These are phyloP conservation scores for Caenorhabditis drosophilae DNA, from an alignment of 2,888 invertebrate genomes.

Conservation along the genomic window DNA sequence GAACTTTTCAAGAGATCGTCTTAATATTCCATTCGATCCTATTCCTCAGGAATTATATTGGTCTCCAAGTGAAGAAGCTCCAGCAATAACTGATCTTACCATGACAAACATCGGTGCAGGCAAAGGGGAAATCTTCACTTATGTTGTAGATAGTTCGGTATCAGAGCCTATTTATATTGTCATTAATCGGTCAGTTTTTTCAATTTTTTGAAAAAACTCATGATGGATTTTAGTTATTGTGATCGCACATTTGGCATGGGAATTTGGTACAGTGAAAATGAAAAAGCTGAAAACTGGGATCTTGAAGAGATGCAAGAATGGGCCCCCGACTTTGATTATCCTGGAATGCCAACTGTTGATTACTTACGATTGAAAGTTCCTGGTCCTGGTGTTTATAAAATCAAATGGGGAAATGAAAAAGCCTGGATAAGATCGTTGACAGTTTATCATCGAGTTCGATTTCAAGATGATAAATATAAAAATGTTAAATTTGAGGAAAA, in stretches of 20 bases:
- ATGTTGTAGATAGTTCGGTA: slow-evolving; percentile 34
- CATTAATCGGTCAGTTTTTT: slow-evolving; percentile 43
- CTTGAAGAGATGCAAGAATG: slow-evolving; percentile 48
- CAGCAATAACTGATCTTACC: slow-evolving; percentile 38
- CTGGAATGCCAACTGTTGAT: slow-evolving; percentile 61
- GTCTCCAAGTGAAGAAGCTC: slow-evolving; percentile 43
- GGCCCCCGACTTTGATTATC: slow-evolving; percentile 52
- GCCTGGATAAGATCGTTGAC: slow-evolving; percentile 57
- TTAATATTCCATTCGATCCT: slow-evolving; percentile 54
- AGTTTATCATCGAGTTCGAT: slow-evolving; percentile 50
- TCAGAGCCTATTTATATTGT: slow-evolving; percentile 42
- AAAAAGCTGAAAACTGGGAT: slow-evolving; percentile 12
- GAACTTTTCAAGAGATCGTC: neutral
- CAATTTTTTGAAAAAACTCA: neutral
- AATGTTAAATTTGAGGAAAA: slow-evolving; percentile 29
- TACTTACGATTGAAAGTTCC: slow-evolving; percentile 42
- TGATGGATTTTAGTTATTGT: slow-evolving; percentile 40
- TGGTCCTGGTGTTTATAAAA: slow-evolving; percentile 48
- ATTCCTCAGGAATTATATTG: slow-evolving; percentile 57
- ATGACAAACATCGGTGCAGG: slow-evolving; percentile 48
- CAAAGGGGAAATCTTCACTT: slow-evolving; percentile 44
- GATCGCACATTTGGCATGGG: slow-evolving; percentile 60
- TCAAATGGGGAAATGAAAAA: slow-evolving; percentile 57
- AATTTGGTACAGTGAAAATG: slow-evolving; percentile 44
- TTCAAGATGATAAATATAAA: slow-evolving; percentile 42